Evolutionary conservation across 2,113 vertebrate genomes (phyloP).

Genomic region (Trichomycterus rosablanca): DNA sequence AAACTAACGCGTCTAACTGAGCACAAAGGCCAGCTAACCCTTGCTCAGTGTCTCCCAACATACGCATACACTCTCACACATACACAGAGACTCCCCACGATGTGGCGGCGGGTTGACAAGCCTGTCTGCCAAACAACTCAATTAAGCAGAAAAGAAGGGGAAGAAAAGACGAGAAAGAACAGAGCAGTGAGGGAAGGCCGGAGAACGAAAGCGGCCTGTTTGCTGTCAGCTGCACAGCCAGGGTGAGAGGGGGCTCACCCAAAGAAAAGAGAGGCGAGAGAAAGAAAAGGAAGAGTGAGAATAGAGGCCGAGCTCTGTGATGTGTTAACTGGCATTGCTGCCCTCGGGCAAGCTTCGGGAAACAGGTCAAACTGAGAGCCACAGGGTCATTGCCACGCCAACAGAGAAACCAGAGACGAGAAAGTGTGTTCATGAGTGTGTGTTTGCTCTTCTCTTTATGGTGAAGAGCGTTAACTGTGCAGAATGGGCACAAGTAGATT

Average conservation of each 20-base stretch:
- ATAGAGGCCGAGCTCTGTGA: slow-evolving; percentile 51
- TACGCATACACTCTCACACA: slow-evolving; percentile 32
- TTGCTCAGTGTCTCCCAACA: slow-evolving; percentile 47
- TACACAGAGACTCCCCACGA: slow-evolving; percentile 69
- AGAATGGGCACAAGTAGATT: slow-evolving; percentile 17
- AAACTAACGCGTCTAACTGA: slow-evolving; percentile 70
- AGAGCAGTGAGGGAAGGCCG: slow-evolving; percentile 58
- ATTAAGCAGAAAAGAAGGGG: slow-evolving; percentile 72
- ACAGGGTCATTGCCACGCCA: slow-evolving; percentile 67
- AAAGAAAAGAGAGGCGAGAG: slow-evolving; percentile 19
- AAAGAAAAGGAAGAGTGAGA: slow-evolving; percentile 26
- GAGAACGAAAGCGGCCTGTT: slow-evolving; percentile 61
- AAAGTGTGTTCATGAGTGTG: slow-evolving; percentile 17
- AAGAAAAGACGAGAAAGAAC: slow-evolving; percentile 66
- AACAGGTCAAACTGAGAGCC: slow-evolving; percentile 68
- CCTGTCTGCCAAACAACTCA: slow-evolving; percentile 78
- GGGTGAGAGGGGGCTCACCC: slow-evolving; percentile 31
- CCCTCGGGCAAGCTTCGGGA: slow-evolving; percentile 60
- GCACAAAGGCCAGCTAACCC: slow-evolving; percentile 60
- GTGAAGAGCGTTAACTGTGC: slow-evolving; percentile 19
- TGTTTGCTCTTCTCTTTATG: slow-evolving; percentile 42
- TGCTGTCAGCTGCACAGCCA: slow-evolving; percentile 57
- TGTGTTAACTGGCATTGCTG: slow-evolving; percentile 74
- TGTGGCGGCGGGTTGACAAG: too few relatives aligned
- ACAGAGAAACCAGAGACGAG: slow-evolving; percentile 38